These are phyloP conservation scores for Micronycteris hirsuta DNA, from an alignment of 2,113 vertebrate species.

Conservation along the genomic window DNA sequence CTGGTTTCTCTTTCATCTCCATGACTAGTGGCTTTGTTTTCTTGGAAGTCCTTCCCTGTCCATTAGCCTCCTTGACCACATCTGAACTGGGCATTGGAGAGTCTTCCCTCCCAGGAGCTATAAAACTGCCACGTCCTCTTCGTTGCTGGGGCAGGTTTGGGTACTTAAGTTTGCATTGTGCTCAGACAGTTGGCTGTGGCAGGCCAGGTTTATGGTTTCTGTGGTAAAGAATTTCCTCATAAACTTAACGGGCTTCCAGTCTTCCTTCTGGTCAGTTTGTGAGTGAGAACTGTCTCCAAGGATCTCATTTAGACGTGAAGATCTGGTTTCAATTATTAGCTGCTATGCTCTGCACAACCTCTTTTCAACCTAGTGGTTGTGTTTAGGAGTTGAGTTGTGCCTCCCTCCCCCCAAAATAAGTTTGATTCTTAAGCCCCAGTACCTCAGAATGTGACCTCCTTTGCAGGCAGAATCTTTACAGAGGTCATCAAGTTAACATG, in stretches of 20 bases:
- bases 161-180: background rate
- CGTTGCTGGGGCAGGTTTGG: background rate
- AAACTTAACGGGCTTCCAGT: background rate
- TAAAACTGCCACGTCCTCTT: background rate
- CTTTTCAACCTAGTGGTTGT: background rate
- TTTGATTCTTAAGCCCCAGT: background rate
- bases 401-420: background rate
- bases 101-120: background rate
- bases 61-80: background rate
- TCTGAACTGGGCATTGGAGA: background rate
- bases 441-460: background rate
- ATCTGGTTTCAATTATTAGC: background rate
- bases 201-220: background rate
- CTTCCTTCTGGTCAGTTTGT: background rate
- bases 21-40: background rate
- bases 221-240: background rate
- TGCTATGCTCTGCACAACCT: background rate
- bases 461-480: background rate
- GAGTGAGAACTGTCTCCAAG: background rate
- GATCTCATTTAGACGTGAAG: background rate
- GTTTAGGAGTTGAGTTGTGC: background rate
- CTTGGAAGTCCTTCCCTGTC: background rate
- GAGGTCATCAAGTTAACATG: background rate
- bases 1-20: background rate
- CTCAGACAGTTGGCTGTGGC: background rate